A percentile compares a stretch with the other conserved stretches of the same genome.
Conservation (phyloP, 2,113 vertebrate species). For the Sclerurus mexicanus region DNA sequence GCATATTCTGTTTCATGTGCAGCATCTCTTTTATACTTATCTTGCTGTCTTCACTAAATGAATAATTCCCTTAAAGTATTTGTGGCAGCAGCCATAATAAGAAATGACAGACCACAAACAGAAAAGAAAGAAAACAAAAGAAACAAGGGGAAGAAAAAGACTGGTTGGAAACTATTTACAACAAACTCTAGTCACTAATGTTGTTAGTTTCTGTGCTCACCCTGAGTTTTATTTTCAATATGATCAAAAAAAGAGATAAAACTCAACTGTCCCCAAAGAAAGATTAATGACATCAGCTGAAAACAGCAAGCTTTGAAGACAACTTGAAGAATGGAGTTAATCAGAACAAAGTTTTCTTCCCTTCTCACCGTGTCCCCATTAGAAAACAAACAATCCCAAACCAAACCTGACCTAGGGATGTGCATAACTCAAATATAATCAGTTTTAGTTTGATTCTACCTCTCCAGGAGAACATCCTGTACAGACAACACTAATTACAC, state of each 20-base stretch:
- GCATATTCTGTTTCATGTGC: not conserved
- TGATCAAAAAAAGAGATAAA: not conserved
- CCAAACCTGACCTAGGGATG: not conserved
- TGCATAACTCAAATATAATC: not conserved
- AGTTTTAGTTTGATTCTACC: not conserved
- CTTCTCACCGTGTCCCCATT: not conserved
- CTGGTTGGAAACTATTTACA: not conserved
- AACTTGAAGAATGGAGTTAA: not conserved
- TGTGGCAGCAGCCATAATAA: not conserved
- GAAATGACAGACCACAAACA: slow-evolving; percentile 20
- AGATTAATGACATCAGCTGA: not conserved
- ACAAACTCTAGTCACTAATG: not conserved
- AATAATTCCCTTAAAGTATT: slow-evolving; percentile 37
- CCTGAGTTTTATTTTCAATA: not conserved
- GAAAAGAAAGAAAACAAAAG: not conserved
- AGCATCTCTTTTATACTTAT: not conserved
- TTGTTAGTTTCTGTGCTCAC: not conserved
- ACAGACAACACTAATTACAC: not conserved
- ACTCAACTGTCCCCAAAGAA: not conserved
- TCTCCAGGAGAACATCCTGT: not conserved
- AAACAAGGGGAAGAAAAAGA: not conserved
- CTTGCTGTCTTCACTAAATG: slow-evolving; percentile 10
- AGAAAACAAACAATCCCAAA: not conserved
- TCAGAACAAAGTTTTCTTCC: not conserved
- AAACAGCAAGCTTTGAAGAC: not conserved